Evolutionary conservation across 1,140 invertebrate genomes (phyloP), one percentile per base, ranked within the genome.

Genomic region (Solenopsis fugax): DNA sequence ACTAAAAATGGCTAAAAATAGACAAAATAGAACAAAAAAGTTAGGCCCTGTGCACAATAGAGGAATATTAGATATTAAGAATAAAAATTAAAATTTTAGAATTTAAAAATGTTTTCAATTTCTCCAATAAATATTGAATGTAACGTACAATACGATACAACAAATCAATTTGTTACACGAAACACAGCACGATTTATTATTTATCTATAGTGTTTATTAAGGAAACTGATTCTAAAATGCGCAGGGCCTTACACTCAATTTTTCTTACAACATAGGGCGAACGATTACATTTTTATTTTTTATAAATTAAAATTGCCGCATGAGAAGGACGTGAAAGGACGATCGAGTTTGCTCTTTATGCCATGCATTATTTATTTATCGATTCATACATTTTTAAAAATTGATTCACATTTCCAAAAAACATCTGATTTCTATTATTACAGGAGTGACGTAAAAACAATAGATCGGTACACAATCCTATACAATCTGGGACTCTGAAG

Each of bases 331-430:
- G n/a, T n/a, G 7, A 65, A 65, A n/a, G 34, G 62, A 0, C 34
- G 4, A 37, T 67, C 1, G 1, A n/a, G 24, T 73, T 73, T 41
- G 10, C 12, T 67, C n/a, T 76, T 88, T 88, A 88, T 90, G 86
- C 71, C 89, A 91, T 90, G 89, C 77, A 91, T 73, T 85, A 90
- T 90, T 90, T 90, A 91, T 91, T 91, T 85, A 90, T 91, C 77
- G 76, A 90, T 86, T 78, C 89, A 88, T 91, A 91, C 89, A 91
- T 90, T 86, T 90, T 90, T 91, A 90, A 91, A 90, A 86, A 88
- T 91, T 82, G 77, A 87, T 85, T 90, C 67, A 88, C 88, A 91
- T 62, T 88, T 91, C 48, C 65, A 87, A 91, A 87, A 85, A 86
- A 90, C 86, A 86, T 82, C 85, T 90, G 76, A 77, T 81, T 81